A percentile compares a stretch with the other conserved stretches of the same genome.
Conservation (phyloP, 2,113 vertebrate species). For the Phylloscopus whistleri region DNA sequence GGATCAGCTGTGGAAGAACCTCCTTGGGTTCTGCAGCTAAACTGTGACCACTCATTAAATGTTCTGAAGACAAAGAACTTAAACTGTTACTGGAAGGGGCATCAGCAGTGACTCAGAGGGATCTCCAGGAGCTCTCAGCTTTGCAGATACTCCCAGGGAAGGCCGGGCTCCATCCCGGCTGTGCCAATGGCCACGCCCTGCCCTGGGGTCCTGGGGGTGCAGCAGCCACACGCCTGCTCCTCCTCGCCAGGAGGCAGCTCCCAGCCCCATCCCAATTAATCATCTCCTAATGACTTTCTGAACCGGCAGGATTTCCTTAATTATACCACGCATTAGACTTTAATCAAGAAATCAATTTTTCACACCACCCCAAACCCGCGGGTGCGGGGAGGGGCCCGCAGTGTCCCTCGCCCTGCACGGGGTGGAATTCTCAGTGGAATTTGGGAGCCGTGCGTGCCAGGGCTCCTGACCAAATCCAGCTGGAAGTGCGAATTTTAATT, state of each 20-base stretch:
- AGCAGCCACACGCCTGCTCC: neutral
- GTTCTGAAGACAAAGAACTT: neutral
- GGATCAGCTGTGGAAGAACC: neutral
- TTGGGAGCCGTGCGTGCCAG: fast-evolving
- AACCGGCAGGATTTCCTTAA: slow-evolving; percentile 56
- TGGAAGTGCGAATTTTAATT: neutral
- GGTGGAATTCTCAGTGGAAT: neutral
- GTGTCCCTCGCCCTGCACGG: fast-evolving
- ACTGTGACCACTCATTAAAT: fast-evolving
- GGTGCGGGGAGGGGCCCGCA: neutral
- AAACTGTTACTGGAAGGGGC: neutral
- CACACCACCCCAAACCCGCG: neutral
- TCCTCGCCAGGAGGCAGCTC: neutral
- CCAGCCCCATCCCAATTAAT: slow-evolving; percentile 44
- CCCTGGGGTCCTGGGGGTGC: neutral
- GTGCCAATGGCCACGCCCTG: fast-evolving
- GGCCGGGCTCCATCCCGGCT: fast-evolving
- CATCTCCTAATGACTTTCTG: slow-evolving; percentile 21
- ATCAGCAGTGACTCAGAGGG: neutral
- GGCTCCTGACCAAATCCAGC: neutral
- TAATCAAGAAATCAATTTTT: slow-evolving; percentile 61
- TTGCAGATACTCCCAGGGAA: neutral
- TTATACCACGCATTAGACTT: slow-evolving; percentile 35
- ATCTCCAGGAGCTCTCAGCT: neutral
- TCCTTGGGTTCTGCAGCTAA: neutral